Conservation (phyloP, 1,140 invertebrate species). For the Riptortus pedestris region DNA sequence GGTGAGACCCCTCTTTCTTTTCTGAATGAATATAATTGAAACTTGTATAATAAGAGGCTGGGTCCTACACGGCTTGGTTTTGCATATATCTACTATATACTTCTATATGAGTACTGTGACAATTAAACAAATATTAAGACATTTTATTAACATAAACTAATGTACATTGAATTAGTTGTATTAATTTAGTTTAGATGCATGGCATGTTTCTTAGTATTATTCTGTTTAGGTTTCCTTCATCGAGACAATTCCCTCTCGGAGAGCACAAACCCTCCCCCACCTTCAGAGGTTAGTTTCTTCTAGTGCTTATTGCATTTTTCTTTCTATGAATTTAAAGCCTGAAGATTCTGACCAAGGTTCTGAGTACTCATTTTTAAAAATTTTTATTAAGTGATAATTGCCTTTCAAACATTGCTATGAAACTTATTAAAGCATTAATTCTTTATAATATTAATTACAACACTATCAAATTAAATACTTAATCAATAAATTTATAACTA, state of each 20-base stretch:
- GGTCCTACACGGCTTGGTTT: not conserved
- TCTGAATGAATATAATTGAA: not conserved
- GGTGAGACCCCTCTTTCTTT: slow-evolving; percentile 23
- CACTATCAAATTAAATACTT: too few relatives aligned
- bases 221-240: slow-evolving; percentile 1
- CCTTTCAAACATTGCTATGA: too few relatives aligned
- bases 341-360: too few relatives aligned
- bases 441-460: too few relatives aligned
- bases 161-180: not conserved
- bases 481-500: too few relatives aligned
- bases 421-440: too few relatives aligned
- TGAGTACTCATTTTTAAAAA: too few relatives aligned
- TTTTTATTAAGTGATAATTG: too few relatives aligned
- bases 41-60: not conserved
- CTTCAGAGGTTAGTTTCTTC: slow-evolving; percentile 3
- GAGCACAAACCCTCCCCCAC: not conserved
- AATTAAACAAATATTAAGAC: too few relatives aligned
- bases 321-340: too few relatives aligned
- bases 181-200: not conserved
- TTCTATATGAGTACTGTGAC: too few relatives aligned
- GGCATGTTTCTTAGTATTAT: not conserved
- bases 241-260: slow-evolving; percentile 2
- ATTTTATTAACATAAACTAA: not conserved
- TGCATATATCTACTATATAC: not conserved
- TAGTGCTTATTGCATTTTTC: too few relatives aligned